Conservation (phyloP, 2,113 vertebrate species). For the Naja naja region DNA sequence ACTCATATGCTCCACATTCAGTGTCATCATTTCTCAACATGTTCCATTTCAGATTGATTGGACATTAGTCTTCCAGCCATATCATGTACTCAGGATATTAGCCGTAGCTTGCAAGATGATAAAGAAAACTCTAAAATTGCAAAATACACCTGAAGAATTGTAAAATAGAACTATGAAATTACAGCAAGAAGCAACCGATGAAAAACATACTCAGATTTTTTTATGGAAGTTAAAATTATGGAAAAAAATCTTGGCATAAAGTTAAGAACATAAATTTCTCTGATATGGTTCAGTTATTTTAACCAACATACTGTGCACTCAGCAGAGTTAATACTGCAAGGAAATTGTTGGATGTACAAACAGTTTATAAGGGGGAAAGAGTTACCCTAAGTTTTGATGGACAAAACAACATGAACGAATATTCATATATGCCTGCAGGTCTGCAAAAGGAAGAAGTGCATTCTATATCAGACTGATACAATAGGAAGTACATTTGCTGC, state of each 20-base stretch:
- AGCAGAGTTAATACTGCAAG: not conserved
- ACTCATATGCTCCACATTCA: not conserved
- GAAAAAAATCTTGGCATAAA: not conserved
- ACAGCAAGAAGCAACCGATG: not conserved
- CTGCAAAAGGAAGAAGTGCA: not conserved
- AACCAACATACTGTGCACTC: not conserved
- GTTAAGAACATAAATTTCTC: not conserved
- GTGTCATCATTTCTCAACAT: not conserved
- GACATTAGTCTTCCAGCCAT: not conserved
- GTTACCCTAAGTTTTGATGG: not conserved
- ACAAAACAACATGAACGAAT: not conserved
- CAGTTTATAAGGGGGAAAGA: not conserved
- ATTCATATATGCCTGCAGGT: not conserved
- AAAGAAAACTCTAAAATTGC: not conserved
- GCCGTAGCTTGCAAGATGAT: not conserved
- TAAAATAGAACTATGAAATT: not conserved
- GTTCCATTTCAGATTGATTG: not conserved
- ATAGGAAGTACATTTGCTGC: not conserved
- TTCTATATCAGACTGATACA: not conserved
- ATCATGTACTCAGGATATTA: not conserved
- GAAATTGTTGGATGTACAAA: not conserved
- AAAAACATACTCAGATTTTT: not conserved
- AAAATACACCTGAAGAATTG: not conserved
- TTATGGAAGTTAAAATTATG: too few relatives aligned
- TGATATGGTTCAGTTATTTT: not conserved